Base-by-base conservation (phyloP, 2,888 invertebrate species). In the Arctia plantaginis region DNA sequence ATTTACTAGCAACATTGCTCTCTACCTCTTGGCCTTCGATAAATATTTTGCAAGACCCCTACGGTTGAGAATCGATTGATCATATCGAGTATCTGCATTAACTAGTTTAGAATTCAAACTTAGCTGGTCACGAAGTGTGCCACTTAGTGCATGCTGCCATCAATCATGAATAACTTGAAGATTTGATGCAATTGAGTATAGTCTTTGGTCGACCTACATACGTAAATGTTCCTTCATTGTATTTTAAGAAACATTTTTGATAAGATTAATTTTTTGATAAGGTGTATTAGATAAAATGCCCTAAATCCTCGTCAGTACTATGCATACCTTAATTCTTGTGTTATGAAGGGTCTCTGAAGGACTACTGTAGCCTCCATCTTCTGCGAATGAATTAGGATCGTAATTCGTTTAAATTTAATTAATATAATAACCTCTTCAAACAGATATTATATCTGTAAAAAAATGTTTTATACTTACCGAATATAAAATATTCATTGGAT, bases 91-190 rank as follows among this genome's bases (percentile, higher is more conserved):
- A 33, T 65, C n/a, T 67, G 30, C 66, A 66, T 72, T 51, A 27
- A 41, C 62, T 62, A 30, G 30, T 30, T 59, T 51, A 47, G 35
- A 66, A 55, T 67, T 72, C 67, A 27, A 51, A 71, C 7, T 55
- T 47, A 39, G 65, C 41, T 23, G 59, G 66, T 67, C 72, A 66
- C 66, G 72, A 72, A 66, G 71, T 66, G 27, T 55, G 51, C 33
- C 51, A 39, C 39, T 30, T 68, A 68, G 33, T 51, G 65, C 39
- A 66, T 66, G 65, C 27, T 66, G 65, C 35, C 65, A 66, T 66
- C 39, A 66, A 66, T 66, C 65, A 66, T 66, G 65, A 39, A 39
- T n/a, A 66, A 66, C 65, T 23, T 62, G 65, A 66, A 66, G 39
- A 66, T 66, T 35, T 35, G 23, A 39, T 66, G 65, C 35, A 23